Evolutionary conservation across 2,888 invertebrate species (phyloP), one percentile per base, ranked within the genome.

Genomic region (Biston stratarius): DNA sequence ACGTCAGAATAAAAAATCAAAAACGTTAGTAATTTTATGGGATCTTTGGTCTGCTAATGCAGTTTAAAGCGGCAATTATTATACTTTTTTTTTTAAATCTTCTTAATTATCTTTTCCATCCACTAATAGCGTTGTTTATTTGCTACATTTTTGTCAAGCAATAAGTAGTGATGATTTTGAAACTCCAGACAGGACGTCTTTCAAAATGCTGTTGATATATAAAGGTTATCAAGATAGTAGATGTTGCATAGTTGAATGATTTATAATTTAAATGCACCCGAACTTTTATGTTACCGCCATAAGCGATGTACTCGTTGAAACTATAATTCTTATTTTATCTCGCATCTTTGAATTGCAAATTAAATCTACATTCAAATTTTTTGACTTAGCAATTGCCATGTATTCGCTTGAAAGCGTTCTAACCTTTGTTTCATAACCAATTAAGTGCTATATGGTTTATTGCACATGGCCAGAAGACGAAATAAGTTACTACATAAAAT

Each of bases 181-280:
- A 69, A 60, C 60, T 62, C 53, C 44, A 59, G 15, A 12, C 55
- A 64, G 57, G 49, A 14, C 10, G 33, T 51, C 10, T 61, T 65
- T 36, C 24, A 44, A 47, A 58, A 47, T 40, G 40, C 56, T 52
- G 40, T 53, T 58, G 14, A 59, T 62, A 34, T 58, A 11, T 49
- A 67, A 67, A 67, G 62, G 67, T 62, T 67, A 67, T 67, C 67
- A 62, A 62, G 67, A 55, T 60, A 61, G 38, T 24, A 24, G 48
- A 44, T 61, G 67, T 59, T 67, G 62, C 53, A 59, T 62, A 67
- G 48, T 44, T 49, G 57, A 48, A 58, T 67, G 42, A 48, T 59
- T 57, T 48, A 67, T 67, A 62, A 61, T 57, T 57, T 51, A 36
- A 38, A 36, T 48, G 61, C 59, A 44, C 15, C 61, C 52, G 14